Percentiles rank a stretch among this genome's conserved stretches.
These are phyloP conservation scores for Cecidostiba fungosa DNA, from an alignment of 2,888 invertebrate genomes.

Conservation along the genomic window DNA sequence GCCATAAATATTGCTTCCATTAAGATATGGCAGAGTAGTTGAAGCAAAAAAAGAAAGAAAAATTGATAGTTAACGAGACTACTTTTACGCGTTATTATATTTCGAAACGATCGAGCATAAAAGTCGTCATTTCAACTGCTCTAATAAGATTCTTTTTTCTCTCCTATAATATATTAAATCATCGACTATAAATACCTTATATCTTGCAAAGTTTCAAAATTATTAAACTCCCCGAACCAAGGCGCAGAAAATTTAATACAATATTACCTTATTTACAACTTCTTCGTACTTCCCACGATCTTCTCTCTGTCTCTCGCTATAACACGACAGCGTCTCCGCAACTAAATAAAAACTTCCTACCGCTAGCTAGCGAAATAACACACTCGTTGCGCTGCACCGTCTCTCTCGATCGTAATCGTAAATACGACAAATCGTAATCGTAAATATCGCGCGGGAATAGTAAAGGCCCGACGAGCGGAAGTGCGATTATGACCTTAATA, in stretches of 20 bases:
- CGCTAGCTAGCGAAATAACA: neutral
- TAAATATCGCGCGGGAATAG: constrained; percentile 44
- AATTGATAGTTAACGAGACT: constrained; percentile 21
- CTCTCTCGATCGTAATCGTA: constrained; percentile 32
- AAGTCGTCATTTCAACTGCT: neutral
- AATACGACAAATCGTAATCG: constrained; percentile 44
- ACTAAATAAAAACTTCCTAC: constrained; percentile 29
- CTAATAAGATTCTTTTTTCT: neutral
- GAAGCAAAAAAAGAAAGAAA: neutral
- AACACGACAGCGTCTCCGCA: neutral
- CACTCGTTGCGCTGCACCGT: neutral
- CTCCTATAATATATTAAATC: too few species aligned
- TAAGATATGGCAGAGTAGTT: constrained; percentile 1
- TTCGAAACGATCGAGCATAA: neutral
- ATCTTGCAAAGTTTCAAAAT: too few species aligned
- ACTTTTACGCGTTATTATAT: neutral
- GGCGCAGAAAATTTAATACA: too few species aligned
- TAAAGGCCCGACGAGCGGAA: constrained; percentile 44
- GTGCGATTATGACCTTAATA: constrained; percentile 56
- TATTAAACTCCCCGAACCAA: too few species aligned
- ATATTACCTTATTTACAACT: neutral
- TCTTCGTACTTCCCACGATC: neutral
- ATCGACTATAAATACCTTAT: too few species aligned
- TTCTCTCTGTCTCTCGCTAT: neutral
- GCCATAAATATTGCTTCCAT: neutral